phyloP scores from a whole-genome alignment of 2,888 invertebrate genomes.

The Meghimatium bilineatum region DNA sequence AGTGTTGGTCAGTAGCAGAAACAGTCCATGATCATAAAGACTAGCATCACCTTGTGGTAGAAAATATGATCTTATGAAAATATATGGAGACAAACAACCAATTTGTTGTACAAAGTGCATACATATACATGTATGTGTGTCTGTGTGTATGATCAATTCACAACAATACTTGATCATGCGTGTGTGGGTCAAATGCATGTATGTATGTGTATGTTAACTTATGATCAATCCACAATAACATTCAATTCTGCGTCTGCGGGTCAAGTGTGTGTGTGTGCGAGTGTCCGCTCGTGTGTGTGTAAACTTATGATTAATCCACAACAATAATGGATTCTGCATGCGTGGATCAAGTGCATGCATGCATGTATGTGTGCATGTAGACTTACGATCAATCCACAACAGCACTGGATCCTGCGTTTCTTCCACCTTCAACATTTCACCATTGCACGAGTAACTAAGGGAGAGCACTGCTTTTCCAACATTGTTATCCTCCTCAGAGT shows the following conservation, averaged over 20 bases:
- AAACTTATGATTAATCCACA: constrained; percentile 56
- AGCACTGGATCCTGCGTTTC: constrained; percentile 51
- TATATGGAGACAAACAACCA: not conserved
- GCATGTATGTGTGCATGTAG: no score
- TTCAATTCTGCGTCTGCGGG: constrained; percentile 50
- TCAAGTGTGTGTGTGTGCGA: no score
- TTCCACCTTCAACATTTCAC: constrained; percentile 45
- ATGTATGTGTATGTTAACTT: not conserved
- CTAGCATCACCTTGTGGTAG: constrained; percentile 49
- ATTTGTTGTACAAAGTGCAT: no score
- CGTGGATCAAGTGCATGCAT: no score
- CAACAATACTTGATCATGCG: no score
- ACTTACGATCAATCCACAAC: constrained; percentile 57
- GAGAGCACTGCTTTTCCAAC: constrained; percentile 60
- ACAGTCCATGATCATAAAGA: constrained; percentile 49
- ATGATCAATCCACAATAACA: constrained; percentile 56
- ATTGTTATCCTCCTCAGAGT: constrained; percentile 48
- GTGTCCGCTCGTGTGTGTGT: no score
- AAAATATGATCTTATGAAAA: not conserved
- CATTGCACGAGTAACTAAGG: constrained; percentile 56
- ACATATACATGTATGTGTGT: no score
- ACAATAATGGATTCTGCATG: constrained; percentile 51
- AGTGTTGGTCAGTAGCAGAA: constrained; percentile 52
- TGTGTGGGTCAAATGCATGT: no score
- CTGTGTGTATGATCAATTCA: no score